Base-by-base conservation (phyloP, 2,113 vertebrate species). In the Xenopus laevis region DNA sequence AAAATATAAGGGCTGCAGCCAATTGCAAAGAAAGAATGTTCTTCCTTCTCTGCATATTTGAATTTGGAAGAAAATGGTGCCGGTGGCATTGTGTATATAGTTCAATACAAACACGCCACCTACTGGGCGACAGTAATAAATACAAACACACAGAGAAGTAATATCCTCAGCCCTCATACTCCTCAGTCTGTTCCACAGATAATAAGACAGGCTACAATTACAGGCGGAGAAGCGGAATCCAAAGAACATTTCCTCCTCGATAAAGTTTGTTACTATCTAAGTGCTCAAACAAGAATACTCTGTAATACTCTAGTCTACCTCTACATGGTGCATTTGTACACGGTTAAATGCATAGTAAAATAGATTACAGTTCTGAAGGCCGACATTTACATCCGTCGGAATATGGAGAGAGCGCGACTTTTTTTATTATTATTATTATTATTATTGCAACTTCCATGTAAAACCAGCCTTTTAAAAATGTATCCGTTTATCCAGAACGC, bases 341-440 rank as follows among this genome's bases (percentile, higher is more conserved):
- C 20, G 12, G 27, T 68, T 69, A 44, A 46, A 50, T 16, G 53
- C 62, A 55, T 76, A 76, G 21, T 70, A 76, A 76, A 76, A 76
- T 76, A 76, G 74, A 76, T 76, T 63, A 76, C 18, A 68, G 30
- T 64, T 45, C 50, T n/a, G 8, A 63, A 67, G 23, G 23, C 40
- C 47, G 72, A 73, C 15, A n/a, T 2, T 50, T 68, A 45, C 20
- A 27, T 27, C 23, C 23, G 55, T 55, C 16, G 17, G 6, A n/a
- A 13, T n/a, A 13, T 55, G 15, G 53, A 55, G 18, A 60, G 3
- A 40, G 33, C 33, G 33, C 6, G 33, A 40, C 33, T 40, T 40
- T 40, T 40, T 40, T 40, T n/a, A n/a, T n/a, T n/a, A n/a, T n/a
- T n/a, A n/a, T n/a, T n/a, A n/a, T n/a, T n/a, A n/a, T 40, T 60